Evolutionary conservation across 1,140 invertebrate species (phyloP).

Genomic region (Formica selysi): DNA sequence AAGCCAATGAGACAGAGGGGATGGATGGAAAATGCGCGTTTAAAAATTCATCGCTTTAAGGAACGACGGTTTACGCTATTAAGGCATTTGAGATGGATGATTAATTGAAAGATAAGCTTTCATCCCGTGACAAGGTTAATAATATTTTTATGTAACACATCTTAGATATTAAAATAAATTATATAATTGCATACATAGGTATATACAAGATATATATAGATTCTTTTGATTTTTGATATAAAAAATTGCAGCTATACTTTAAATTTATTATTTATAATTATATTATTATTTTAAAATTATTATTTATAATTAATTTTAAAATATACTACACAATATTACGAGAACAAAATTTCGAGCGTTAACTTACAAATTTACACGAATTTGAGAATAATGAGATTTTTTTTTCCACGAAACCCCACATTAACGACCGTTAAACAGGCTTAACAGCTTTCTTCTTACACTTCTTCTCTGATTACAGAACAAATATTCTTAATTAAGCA

Average conservation of each 20-base stretch:
- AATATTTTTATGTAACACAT: neutral
- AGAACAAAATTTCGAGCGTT: conserved; percentile 10
- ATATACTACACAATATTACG: neutral
- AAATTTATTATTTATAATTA: too few relatives aligned
- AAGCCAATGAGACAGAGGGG: conserved; percentile 48
- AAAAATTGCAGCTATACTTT: too few relatives aligned
- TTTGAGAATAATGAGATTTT: neutral
- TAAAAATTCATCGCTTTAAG: conserved; percentile 45
- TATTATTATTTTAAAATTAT: too few relatives aligned
- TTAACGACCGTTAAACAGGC: neutral
- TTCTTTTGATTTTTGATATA: too few relatives aligned
- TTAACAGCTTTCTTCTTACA: conserved; percentile 22
- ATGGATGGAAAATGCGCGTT: neutral
- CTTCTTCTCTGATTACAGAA: conserved; percentile 42
- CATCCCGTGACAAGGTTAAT: neutral
- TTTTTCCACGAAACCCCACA: neutral
- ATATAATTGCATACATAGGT: too few relatives aligned
- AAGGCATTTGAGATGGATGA: neutral
- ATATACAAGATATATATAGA: too few relatives aligned
- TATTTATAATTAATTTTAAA: neutral
- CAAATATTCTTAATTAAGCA: conserved; percentile 58
- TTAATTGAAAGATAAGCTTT: neutral
- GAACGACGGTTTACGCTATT: conserved; percentile 32
- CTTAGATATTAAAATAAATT: neutral
- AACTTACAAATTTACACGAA: neutral